phyloP scores from a whole-genome alignment of 1,140 invertebrate species.

The Carcinoscorpius rotundicauda region DNA sequence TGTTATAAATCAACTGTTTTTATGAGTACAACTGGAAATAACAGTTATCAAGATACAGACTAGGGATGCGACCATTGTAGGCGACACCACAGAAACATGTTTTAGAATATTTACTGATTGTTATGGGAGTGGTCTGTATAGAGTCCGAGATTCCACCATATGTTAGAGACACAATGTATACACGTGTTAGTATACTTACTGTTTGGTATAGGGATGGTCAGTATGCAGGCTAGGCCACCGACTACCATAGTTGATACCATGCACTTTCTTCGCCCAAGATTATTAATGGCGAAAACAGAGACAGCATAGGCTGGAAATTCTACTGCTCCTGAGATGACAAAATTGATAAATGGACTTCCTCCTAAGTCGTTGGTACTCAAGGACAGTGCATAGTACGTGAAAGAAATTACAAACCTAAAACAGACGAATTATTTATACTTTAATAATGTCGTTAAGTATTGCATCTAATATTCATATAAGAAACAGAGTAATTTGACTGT shows the following conservation, averaged over 20 bases:
- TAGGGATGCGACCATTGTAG: no score
- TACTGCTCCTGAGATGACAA: conserved; percentile 55
- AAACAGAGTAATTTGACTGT: no score
- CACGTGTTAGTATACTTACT: conserved; percentile 2
- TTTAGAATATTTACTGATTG: no score
- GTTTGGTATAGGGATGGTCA: conserved; percentile 7
- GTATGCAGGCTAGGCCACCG: conserved; percentile 5
- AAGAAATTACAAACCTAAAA: conserved; percentile 59
- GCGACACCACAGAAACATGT: no score
- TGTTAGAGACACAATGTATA: no score
- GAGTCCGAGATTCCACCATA: no score
- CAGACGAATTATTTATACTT: background rate
- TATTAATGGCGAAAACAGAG: conserved; percentile 7
- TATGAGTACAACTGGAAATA: no score
- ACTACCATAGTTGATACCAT: background rate
- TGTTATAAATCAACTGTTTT: no score
- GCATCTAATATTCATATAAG: no score
- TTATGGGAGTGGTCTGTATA: no score
- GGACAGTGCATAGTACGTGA: conserved; percentile 66
- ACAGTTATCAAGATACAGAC: no score
- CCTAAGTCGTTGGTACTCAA: conserved; percentile 61
- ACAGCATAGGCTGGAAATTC: conserved; percentile 55
- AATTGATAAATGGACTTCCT: conserved; percentile 59
- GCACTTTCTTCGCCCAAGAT: conserved; percentile 4
- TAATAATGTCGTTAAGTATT: no score